Conservation (phyloP, 1,140 invertebrate genomes). For the Atopsyche davidsoni region DNA sequence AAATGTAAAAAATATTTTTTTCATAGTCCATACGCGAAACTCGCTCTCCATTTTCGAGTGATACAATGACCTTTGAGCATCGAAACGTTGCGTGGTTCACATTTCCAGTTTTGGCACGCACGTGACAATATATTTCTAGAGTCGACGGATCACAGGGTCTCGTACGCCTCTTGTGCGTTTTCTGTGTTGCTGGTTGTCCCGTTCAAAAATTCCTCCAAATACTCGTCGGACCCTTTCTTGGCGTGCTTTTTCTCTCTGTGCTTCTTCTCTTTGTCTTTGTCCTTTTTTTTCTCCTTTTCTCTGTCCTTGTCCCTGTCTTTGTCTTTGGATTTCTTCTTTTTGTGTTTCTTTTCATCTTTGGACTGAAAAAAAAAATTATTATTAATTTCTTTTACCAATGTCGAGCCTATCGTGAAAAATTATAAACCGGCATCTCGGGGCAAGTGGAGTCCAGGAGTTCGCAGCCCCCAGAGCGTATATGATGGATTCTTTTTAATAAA, state of each 20-base stretch:
- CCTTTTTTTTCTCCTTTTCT: slow-evolving; percentile 18
- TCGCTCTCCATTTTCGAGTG: too few relatives aligned
- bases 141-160: slow-evolving; percentile 32
- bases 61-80: too few relatives aligned
- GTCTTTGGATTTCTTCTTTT: slow-evolving; percentile 48
- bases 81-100: too few relatives aligned
- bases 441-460: too few relatives aligned
- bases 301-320: slow-evolving; percentile 34
- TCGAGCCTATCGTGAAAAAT: too few relatives aligned
- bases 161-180: slow-evolving; percentile 36
- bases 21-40: too few relatives aligned
- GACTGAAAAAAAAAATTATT: slow-evolving; percentile 13
- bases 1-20: too few relatives aligned
- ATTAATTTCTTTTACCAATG: too few relatives aligned
- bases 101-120: too few relatives aligned
- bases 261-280: slow-evolving; percentile 36
- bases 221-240: slow-evolving; percentile 35
- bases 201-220: slow-evolving; percentile 25
- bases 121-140: too few relatives aligned
- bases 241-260: slow-evolving; percentile 45
- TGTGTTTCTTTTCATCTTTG: slow-evolving; percentile 41
- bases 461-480: too few relatives aligned
- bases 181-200: neutral
- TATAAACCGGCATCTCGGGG: too few relatives aligned
- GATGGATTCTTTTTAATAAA: neutral